Percentiles rank a stretch among this genome's conserved stretches.
phyloP scores from a whole-genome alignment of 2,888 invertebrate genomes.

The Xestia rhomboidea region DNA sequence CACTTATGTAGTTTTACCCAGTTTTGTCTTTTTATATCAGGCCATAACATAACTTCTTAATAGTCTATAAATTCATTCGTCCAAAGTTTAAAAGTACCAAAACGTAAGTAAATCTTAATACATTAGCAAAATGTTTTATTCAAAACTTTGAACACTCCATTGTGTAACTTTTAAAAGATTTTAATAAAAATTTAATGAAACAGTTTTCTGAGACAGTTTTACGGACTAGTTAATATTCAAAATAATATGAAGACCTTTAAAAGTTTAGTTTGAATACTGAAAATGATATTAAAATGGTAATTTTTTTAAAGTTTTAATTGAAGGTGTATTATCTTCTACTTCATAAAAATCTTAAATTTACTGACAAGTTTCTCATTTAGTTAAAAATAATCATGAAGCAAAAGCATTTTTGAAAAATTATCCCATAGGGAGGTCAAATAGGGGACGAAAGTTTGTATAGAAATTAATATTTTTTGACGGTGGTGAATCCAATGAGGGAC shows the following conservation, averaged over 20 bases:
- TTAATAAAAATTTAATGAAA: constrained; percentile 55
- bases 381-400: no score
- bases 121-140: constrained; percentile 61
- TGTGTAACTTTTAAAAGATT: constrained; percentile 52
- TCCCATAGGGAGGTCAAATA: no score
- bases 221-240: constrained; percentile 40
- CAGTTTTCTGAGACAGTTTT: constrained; percentile 46
- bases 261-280: constrained; percentile 29
- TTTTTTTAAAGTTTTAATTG: constrained; percentile 19
- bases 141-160: constrained; percentile 42
- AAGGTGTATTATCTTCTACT: background rate
- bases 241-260: constrained; percentile 26
- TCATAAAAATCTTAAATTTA: background rate
- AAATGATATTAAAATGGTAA: constrained; percentile 7
- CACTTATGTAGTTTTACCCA: background rate
- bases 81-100: constrained; percentile 27
- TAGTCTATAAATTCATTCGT: constrained; percentile 46
- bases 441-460: background rate
- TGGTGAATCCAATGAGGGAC: background rate
- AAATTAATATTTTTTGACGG: background rate
- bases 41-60: constrained; percentile 27
- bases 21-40: constrained; percentile 22
- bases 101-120: constrained; percentile 49
- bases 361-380: background rate
- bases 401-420: no score